Conservation (phyloP, 64 coral and sea anemone species). For the Montipora efflorescens region DNA sequence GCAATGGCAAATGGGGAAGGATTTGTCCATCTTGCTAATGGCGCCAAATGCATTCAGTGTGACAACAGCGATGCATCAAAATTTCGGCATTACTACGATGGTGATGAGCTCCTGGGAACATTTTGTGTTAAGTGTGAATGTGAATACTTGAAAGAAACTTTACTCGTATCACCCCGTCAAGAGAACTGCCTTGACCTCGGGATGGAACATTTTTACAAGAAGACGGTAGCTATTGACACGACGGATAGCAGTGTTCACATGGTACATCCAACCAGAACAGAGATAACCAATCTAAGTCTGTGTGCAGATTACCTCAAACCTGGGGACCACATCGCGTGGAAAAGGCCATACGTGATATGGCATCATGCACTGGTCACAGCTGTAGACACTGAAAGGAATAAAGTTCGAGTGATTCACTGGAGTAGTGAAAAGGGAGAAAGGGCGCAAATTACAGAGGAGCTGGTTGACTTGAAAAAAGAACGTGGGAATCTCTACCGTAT, state of each 20-base stretch:
- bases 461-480: conserved; percentile 6
- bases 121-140: conserved; percentile 16
- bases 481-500: conserved; percentile 31
- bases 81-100: conserved; percentile 23
- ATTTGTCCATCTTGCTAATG: conserved; percentile 44
- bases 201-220: conserved; percentile 4
- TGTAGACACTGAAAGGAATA: not conserved
- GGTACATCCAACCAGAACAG: conserved; percentile 34
- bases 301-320: conserved; percentile 44
- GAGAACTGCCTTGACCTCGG: conserved; percentile 27
- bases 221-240: conserved; percentile 24
- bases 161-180: not conserved
- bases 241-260: conserved; percentile 21
- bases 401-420: conserved; percentile 49
- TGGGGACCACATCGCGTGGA: conserved; percentile 59
- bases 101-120: conserved; percentile 19
- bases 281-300: conserved; percentile 4
- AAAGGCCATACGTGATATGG: conserved; percentile 51
- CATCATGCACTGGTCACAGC: conserved; percentile 52
- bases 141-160: conserved; percentile 32
- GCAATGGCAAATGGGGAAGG: not conserved
- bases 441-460: conserved; percentile 2
- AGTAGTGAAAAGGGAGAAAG: not conserved
- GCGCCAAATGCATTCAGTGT: conserved; percentile 26
- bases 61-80: conserved; percentile 33